A percentile compares a stretch with the other conserved stretches of the same genome.
Conservation (phyloP, 2,888 invertebrate species). For the Philereme transversata region DNA sequence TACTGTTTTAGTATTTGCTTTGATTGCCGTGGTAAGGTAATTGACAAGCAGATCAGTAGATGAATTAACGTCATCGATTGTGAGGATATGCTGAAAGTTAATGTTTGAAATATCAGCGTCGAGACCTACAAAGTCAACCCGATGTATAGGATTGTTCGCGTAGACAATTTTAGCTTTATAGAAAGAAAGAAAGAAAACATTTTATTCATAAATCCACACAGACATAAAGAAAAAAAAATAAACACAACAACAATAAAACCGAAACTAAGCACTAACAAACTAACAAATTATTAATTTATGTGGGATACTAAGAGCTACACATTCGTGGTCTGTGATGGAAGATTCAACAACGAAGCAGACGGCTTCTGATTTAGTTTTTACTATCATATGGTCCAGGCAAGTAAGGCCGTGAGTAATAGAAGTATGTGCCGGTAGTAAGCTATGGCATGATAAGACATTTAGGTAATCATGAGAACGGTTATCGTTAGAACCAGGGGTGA, state of each 20-base stretch:
- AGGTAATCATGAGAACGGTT: constrained; percentile 2
- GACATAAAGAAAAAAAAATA: no score
- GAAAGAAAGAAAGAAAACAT: no score
- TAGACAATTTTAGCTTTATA: no score
- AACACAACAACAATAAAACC: no score
- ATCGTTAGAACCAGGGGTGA: not conserved
- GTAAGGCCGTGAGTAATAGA: not conserved
- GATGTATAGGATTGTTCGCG: no score
- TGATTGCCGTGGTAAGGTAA: not conserved
- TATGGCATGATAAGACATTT: not conserved
- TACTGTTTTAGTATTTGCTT: not conserved
- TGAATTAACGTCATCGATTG: not conserved
- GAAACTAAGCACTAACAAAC: no score
- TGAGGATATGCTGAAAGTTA: not conserved
- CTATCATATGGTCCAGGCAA: constrained; percentile 8
- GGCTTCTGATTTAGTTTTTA: constrained; percentile 6
- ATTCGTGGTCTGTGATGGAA: constrained; percentile 9
- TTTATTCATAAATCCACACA: no score
- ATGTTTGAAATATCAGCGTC: not conserved
- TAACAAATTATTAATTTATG: no score
- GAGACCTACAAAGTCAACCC: not conserved
- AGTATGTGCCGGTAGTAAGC: not conserved
- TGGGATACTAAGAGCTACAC: not conserved
- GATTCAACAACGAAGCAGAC: constrained; percentile 1
- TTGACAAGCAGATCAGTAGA: not conserved